Evolutionary conservation across 2,888 invertebrate species (phyloP), one percentile per base, ranked within the genome.

Genomic region (Carabus problematicus): DNA sequence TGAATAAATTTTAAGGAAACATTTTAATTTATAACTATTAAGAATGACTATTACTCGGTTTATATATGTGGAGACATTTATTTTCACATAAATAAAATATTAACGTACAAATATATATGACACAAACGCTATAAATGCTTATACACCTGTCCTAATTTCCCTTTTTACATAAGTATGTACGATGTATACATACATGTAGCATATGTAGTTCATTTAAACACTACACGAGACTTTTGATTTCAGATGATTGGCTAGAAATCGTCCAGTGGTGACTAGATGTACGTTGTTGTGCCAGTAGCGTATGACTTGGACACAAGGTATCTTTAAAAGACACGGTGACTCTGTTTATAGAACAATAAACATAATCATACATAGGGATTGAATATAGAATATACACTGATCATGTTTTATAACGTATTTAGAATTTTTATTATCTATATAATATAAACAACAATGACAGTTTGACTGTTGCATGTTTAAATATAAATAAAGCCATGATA

Each of bases 81-180:
- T 59, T 66, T 59, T 49, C 66, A 66, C 59, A 66, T 66, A 47
- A 66, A 66, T 66, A 66, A 66, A 64, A 66, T 66, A 66, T 58
- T 66, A 59, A 66, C 66, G 52, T 52, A 52, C 52, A 47, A 47
- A 47, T 47, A 29, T 29, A 16, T 47, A 47, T 14, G 7, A 47
- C 47, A 47, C 47, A 52, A 14, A 16, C 52, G 52, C 19, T 52
- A 29, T 29, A 19, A 52, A 52, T 52, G 52, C 52, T 52, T 52
- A 16, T 29, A 29, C 16, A 52, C 52, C 52, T 52, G 16, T 66
- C 66, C 66, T 59, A 18, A 56, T 47, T 45, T 64, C 66, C 66
- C n/a, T n/a, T n/a, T 66, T 59, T 52, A 12, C 9, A 16, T 52
- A 18, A 18, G 1, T 52, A 18, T 52, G 9, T n/a, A 16, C 52